Percentiles rank a stretch among this genome's conserved stretches.
Conservation (phyloP, 2,888 invertebrate species). For the Notocelia uddmanniana region DNA sequence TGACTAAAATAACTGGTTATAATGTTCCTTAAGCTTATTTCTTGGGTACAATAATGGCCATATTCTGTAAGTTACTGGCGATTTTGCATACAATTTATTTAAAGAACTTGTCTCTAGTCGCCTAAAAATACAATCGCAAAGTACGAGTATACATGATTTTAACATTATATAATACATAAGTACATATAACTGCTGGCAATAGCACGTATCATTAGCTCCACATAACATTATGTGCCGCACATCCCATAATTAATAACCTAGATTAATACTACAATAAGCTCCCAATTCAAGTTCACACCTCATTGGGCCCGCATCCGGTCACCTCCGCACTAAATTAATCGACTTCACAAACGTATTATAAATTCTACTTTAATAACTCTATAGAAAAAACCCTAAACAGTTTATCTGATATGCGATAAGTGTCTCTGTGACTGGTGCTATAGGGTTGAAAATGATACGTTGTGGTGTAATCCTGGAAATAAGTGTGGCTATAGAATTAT, state of each 20-base stretch:
- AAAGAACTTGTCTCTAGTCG: too few species aligned
- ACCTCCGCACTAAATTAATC: slow-evolving; percentile 61
- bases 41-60: too few species aligned
- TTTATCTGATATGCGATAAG: slow-evolving; percentile 7
- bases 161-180: neutral
- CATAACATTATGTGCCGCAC: slow-evolving; percentile 1
- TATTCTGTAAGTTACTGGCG: too few species aligned
- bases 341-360: slow-evolving; percentile 66
- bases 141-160: neutral
- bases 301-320: slow-evolving; percentile 41
- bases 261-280: slow-evolving; percentile 38
- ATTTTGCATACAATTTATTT: too few species aligned
- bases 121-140: too few species aligned
- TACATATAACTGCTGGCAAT: neutral
- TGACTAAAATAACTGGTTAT: too few species aligned
- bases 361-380: slow-evolving; percentile 76
- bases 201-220: slow-evolving; percentile 16
- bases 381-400: slow-evolving; percentile 55
- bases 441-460: slow-evolving; percentile 49
- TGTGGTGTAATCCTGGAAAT: slow-evolving; percentile 67
- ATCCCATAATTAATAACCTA: slow-evolving; percentile 35
- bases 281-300: slow-evolving; percentile 42
- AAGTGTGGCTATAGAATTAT: slow-evolving; percentile 59
- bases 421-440: slow-evolving; percentile 32
- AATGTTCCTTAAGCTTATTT: too few species aligned